Percentiles rank a stretch among this genome's conserved stretches.
Conservation (phyloP, 2,888 invertebrate genomes). For the Agrenia bidenticulata region DNA sequence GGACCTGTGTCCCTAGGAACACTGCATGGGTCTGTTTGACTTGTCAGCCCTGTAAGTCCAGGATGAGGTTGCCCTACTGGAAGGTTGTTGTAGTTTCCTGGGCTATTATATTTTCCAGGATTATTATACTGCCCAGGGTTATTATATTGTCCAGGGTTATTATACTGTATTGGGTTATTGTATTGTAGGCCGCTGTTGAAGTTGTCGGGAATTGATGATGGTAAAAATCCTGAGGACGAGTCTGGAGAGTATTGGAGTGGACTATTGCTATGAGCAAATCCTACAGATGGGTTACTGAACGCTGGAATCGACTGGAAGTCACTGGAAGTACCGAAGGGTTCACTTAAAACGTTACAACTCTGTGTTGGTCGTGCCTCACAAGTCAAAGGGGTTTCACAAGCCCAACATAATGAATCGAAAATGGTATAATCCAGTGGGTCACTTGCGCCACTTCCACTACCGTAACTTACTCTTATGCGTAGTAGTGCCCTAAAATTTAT, state of each 20-base stretch:
- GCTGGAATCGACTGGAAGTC: slow-evolving; percentile 46
- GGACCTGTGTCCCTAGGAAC: slow-evolving; percentile 48
- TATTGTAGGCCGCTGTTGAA: not conserved
- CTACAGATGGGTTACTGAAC: slow-evolving; percentile 42
- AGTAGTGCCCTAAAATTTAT: slow-evolving; percentile 41
- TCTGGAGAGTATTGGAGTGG: slow-evolving; percentile 49
- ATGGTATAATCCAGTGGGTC: slow-evolving; percentile 49
- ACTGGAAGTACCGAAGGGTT: slow-evolving; percentile 45
- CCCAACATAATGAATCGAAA: slow-evolving; percentile 51
- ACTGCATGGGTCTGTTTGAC: slow-evolving; percentile 34
- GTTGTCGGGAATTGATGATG: slow-evolving; percentile 23
- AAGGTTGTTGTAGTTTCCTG: not conserved
- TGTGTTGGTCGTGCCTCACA: slow-evolving; percentile 50
- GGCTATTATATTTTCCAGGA: too few species aligned
- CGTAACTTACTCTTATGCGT: slow-evolving; percentile 47
- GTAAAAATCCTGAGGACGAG: slow-evolving; percentile 34
- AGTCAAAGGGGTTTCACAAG: slow-evolving; percentile 41
- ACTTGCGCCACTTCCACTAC: slow-evolving; percentile 42
- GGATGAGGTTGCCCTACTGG: slow-evolving; percentile 46
- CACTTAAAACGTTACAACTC: slow-evolving; percentile 52
- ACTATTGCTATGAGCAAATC: slow-evolving; percentile 48
- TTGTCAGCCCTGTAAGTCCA: slow-evolving; percentile 26
- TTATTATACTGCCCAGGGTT: too few species aligned
- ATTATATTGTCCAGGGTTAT: not conserved
- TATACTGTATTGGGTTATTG: too few species aligned